phyloP scores from a whole-genome alignment of 2,888 invertebrate species.

The Nowickia ferox region DNA sequence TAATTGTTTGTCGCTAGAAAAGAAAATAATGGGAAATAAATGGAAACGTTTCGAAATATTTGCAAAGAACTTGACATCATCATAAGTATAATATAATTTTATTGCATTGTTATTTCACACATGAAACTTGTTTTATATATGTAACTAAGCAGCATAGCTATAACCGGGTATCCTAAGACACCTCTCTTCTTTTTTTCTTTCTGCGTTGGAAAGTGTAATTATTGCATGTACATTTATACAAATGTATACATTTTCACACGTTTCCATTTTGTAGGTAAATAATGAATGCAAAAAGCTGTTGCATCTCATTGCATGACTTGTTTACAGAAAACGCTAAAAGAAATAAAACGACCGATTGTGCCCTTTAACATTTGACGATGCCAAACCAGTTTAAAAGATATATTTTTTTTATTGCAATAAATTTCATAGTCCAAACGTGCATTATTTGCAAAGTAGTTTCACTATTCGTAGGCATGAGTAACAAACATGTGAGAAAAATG shows the following conservation, averaged over 20 bases:
- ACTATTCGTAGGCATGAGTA: not conserved
- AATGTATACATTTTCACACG: constrained; percentile 56
- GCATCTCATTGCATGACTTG: constrained; percentile 63
- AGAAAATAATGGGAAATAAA: too few species aligned
- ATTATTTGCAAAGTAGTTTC: not conserved
- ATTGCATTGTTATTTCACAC: too few species aligned
- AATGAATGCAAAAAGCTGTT: constrained; percentile 37
- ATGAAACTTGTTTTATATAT: too few species aligned
- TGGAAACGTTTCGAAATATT: too few species aligned
- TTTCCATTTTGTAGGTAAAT: constrained; percentile 49
- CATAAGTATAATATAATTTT: too few species aligned
- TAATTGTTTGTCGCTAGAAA: too few species aligned
- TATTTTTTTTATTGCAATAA: constrained; percentile 34
- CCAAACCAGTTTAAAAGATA: constrained; percentile 59
- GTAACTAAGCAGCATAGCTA: too few species aligned
- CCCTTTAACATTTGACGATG: constrained; percentile 65
- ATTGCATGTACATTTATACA: too few species aligned
- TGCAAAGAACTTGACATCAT: too few species aligned
- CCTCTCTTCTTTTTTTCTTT: too few species aligned
- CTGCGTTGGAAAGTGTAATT: too few species aligned
- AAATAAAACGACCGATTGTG: constrained; percentile 46
- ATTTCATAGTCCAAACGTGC: constrained; percentile 19
- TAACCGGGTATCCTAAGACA: too few species aligned
- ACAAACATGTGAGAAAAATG: constrained; percentile 21
- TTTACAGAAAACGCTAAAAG: constrained; percentile 10